Conservation (phyloP, 1,140 invertebrate genomes). For the Drusus annulatus region DNA sequence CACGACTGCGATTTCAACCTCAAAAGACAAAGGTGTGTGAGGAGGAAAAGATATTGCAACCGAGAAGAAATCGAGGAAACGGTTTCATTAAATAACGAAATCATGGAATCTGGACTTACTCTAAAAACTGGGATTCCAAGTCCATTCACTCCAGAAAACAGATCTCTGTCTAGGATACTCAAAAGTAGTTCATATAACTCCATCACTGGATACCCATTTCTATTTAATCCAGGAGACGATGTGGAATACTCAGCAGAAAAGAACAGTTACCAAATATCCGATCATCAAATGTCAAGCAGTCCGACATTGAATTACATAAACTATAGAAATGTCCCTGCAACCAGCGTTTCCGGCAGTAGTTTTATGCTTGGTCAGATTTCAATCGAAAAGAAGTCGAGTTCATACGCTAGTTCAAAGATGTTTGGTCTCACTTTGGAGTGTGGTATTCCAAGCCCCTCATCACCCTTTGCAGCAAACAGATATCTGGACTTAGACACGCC, state of each 20-base stretch:
- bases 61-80: slow-evolving; percentile 45
- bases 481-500: slow-evolving; percentile 48
- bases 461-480: slow-evolving; percentile 42
- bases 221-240: slow-evolving; percentile 20
- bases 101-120: slow-evolving; percentile 50
- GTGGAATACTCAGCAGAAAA: slow-evolving; percentile 42
- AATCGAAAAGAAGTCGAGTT: slow-evolving; percentile 37
- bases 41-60: slow-evolving; percentile 50
- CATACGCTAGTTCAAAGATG: slow-evolving; percentile 41
- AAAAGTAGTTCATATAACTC: slow-evolving; percentile 53
- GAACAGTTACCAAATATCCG: slow-evolving; percentile 32
- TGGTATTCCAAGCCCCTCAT: slow-evolving; percentile 56
- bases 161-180: slow-evolving; percentile 29
- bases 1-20: slow-evolving; percentile 53
- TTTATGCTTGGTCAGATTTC: slow-evolving; percentile 51
- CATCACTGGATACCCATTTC: slow-evolving; percentile 54
- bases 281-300: slow-evolving; percentile 33
- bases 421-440: slow-evolving; percentile 55
- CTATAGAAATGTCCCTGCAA: slow-evolving; percentile 13
- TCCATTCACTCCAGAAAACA: slow-evolving; percentile 55
- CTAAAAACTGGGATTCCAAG: slow-evolving; percentile 56
- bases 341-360: slow-evolving; percentile 50
- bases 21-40: slow-evolving; percentile 55
- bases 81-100: slow-evolving; percentile 20
- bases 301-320: slow-evolving; percentile 43